Evolutionary conservation across 2,113 vertebrate species (phyloP), one percentile per base, ranked within the genome.

Genomic region (Struthio camelus): DNA sequence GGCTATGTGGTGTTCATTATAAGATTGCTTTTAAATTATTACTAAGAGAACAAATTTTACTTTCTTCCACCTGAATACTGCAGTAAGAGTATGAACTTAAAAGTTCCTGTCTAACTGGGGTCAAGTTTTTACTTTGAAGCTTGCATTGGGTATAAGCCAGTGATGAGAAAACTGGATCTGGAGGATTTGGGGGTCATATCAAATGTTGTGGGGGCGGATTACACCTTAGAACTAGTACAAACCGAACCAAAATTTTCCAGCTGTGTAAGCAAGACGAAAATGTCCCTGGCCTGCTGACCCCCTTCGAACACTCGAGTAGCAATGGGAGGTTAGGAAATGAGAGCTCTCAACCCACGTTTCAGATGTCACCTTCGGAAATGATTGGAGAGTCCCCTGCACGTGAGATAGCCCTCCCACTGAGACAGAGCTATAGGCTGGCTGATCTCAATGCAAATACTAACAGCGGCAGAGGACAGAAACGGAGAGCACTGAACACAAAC

Each of bases 1-100:
- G 40, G 70, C 51, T 30, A 24, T 0, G 0, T 56, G 18, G 14
- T 73, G 34, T n/a, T 85, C 12, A 6, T 18, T n/a, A 10, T 3
- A 71, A 65, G 3, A 25, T 8, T 82, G 48, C 9, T 67, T 71
- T 76, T 79, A 62, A 66, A 73, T 3, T 66, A 11, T 46, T 62
- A 58, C 17, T 32, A 58, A 46, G 4, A 38, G 7, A 84, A 66
- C 17, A 80, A n/a, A n/a, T n/a, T n/a, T n/a, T n/a, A n/a, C n/a
- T n/a, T n/a, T n/a, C n/a, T n/a, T n/a, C n/a, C n/a, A n/a, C n/a
- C n/a, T n/a, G n/a, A n/a, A n/a, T n/a, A n/a, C n/a, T n/a, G n/a
- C n/a, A n/a, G n/a, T n/a, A n/a, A n/a, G 48, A 80, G 10, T 32
- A 85, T 36, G 13, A 90, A 69, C 78, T 66, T 36, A 19, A 30